These are phyloP conservation scores for Mellilla xanthometata DNA, from an alignment of 2,888 invertebrate genomes.

Conservation along the genomic window DNA sequence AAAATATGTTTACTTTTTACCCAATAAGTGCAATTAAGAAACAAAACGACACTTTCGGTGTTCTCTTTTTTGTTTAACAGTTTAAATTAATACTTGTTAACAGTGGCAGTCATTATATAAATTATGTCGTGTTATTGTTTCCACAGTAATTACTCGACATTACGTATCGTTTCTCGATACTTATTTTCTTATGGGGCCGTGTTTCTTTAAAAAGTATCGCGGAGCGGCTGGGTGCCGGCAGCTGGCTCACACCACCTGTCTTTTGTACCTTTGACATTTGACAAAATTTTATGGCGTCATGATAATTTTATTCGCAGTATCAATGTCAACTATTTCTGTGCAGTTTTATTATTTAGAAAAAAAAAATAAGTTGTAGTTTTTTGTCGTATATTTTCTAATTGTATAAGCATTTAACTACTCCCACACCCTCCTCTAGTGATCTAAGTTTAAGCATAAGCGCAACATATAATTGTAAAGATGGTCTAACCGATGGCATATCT, in stretches of 20 bases:
- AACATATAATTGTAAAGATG: constrained; percentile 22
- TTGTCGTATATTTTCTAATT: background rate
- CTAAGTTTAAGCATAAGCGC: constrained; percentile 5
- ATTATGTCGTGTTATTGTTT: constrained; percentile 14
- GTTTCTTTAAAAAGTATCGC: constrained; percentile 41
- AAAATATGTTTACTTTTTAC: too few species aligned
- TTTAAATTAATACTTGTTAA: constrained; percentile 11
- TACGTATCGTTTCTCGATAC: constrained; percentile 29
- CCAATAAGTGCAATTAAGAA: too few species aligned
- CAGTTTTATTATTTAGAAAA: too few species aligned
- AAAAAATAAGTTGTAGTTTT: too few species aligned
- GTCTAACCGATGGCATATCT: constrained; percentile 33
- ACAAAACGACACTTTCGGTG: background rate
- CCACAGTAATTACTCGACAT: constrained; percentile 18
- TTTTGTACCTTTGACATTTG: constrained; percentile 72
- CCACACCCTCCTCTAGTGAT: constrained; percentile 2
- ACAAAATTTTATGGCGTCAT: constrained; percentile 34
- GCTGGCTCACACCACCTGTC: constrained; percentile 46
- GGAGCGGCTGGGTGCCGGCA: constrained; percentile 41
- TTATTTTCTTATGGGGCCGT: constrained; percentile 37
- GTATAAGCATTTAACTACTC: too few species aligned
- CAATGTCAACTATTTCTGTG: too few species aligned
- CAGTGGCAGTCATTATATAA: constrained; percentile 5
- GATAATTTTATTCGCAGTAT: constrained; percentile 32
- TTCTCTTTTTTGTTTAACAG: constrained; percentile 3